A percentile compares a stretch with the other conserved stretches of the same genome.
Evolutionary conservation across 2,113 vertebrate species (phyloP).

Genomic region (Mobula hypostoma): DNA sequence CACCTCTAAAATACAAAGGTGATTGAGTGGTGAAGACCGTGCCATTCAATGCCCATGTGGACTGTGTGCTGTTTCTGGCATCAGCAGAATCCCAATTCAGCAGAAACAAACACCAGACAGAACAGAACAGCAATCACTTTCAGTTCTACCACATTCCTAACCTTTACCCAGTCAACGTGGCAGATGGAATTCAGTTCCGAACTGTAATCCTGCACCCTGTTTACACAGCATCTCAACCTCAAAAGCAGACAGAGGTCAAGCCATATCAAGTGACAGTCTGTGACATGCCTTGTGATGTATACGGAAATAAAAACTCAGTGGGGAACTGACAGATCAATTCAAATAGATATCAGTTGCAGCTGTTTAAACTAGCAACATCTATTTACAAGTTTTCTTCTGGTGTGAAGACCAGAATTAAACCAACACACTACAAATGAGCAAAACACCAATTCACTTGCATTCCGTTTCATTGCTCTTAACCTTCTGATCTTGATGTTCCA

Average conservation of each 20-base stretch:
- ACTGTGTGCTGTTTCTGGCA: background rate
- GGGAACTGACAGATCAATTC: background rate
- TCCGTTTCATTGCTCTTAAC: background rate
- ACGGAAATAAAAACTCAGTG: background rate
- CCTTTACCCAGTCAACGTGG: background rate
- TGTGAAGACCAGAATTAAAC: background rate
- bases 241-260: conserved; percentile 21
- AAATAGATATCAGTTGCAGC: conserved; percentile 12
- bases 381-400: background rate
- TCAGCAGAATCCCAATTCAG: background rate
- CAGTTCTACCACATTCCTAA: background rate
- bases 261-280: conserved; percentile 7
- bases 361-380: conserved; percentile 18
- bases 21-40: background rate
- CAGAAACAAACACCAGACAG: conserved; percentile 6
- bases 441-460: background rate
- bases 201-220: conserved; percentile 13
- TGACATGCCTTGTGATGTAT: background rate
- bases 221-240: conserved; percentile 34
- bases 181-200: conserved; percentile 28
- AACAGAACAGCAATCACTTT: conserved; percentile 33
- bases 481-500: conserved; percentile 4
- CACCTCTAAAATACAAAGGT: background rate
- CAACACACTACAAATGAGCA: background rate
- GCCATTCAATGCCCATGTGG: background rate